A percentile compares a stretch with the other conserved stretches of the same genome.
Conservation (phyloP, 2,797 vertebrate genomes). For the Zalophus californianus region DNA sequence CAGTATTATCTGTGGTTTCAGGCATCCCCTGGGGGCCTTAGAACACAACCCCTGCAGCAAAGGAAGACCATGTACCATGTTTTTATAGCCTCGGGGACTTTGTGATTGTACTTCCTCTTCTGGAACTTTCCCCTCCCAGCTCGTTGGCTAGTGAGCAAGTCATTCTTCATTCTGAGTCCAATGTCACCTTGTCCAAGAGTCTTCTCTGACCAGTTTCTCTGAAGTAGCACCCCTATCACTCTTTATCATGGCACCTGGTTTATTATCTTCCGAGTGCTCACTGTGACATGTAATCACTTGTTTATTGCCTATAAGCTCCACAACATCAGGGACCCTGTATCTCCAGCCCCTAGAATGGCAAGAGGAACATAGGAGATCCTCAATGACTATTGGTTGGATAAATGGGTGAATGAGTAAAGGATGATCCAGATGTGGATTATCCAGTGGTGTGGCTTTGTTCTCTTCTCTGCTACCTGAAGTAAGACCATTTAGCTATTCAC, state of each 20-base stretch:
- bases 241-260: background rate
- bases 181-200: background rate
- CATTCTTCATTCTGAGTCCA: background rate
- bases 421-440: rapidly evolving
- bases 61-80: background rate
- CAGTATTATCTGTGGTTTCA: background rate
- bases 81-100: background rate
- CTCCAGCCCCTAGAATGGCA: background rate
- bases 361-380: background rate
- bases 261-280: background rate
- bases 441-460: background rate
- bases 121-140: background rate
- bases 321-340: background rate
- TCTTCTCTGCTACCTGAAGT: background rate
- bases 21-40: background rate
- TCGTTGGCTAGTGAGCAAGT: background rate
- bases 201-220: background rate
- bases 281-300: no score
- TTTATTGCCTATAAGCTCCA: background rate
- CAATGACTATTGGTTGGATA: rapidly evolving
- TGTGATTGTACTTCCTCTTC: background rate
- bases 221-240: background rate
- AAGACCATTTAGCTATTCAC: background rate
- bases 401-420: background rate
- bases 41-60: background rate